These are phyloP conservation scores for Bacillus rossius DNA, from an alignment of 1,140 invertebrate genomes.

Conservation along the genomic window DNA sequence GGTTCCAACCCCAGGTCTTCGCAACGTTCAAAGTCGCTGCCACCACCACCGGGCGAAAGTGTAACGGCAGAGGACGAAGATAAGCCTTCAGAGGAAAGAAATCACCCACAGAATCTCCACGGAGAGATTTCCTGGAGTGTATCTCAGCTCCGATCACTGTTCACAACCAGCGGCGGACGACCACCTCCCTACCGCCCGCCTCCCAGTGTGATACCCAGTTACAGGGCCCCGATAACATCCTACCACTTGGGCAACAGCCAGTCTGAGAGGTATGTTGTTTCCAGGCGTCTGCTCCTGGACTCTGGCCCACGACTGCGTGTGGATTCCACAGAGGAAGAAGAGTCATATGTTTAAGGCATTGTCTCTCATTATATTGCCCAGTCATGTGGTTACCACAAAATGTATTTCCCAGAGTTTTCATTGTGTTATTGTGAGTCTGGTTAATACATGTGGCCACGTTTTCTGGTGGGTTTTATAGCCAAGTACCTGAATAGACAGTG, in stretches of 20 bases:
- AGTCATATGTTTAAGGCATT: slow-evolving; percentile 19
- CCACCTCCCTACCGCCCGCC: slow-evolving; percentile 34
- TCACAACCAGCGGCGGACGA: slow-evolving; percentile 23
- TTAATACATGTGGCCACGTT: too few relatives aligned
- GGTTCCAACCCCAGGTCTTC: slow-evolving; percentile 10
- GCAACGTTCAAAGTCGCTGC: slow-evolving; percentile 25
- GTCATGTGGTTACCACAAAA: too few relatives aligned
- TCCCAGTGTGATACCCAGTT: slow-evolving; percentile 19
- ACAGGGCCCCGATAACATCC: slow-evolving; percentile 30
- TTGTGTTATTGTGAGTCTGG: too few relatives aligned
- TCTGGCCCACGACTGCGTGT: slow-evolving; percentile 13
- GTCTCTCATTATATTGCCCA: not conserved
- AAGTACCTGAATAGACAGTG: too few relatives aligned
- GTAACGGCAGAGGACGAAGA: slow-evolving; percentile 14
- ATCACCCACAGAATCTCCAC: slow-evolving; percentile 16
- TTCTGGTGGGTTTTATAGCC: not conserved
- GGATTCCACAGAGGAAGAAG: slow-evolving; percentile 24
- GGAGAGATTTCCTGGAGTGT: slow-evolving; percentile 43
- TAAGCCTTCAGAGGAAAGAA: slow-evolving; percentile 12
- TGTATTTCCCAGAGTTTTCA: too few relatives aligned
- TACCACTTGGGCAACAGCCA: slow-evolving; percentile 29
- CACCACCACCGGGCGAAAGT: slow-evolving; percentile 12
- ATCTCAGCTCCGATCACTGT: slow-evolving; percentile 37
- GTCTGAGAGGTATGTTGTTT: slow-evolving; percentile 11
- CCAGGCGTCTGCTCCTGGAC: not conserved